A percentile compares a stretch with the other conserved stretches of the same genome.
Conservation (phyloP, 1,140 invertebrate species). For the Lethocerus indicus region DNA sequence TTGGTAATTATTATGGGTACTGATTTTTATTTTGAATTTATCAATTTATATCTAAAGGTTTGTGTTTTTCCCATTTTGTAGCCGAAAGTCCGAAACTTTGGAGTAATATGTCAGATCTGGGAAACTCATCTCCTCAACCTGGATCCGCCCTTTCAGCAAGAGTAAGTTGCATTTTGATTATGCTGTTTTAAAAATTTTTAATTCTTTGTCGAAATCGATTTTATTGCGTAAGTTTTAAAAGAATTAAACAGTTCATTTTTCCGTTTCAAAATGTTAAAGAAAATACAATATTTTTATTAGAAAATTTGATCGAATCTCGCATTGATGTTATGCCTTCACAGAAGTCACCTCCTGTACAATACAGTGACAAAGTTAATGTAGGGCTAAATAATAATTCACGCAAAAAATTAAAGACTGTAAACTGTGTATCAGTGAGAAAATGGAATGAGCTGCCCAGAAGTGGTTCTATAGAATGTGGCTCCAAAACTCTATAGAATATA, state of each 20-base stretch:
- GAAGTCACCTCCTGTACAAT: too few species aligned
- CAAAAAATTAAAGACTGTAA: too few species aligned
- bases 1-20: too few species aligned
- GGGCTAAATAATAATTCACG: too few species aligned
- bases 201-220: not conserved
- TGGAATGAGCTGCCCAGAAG: too few species aligned
- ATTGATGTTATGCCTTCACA: too few species aligned
- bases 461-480: too few species aligned
- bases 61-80: conserved; percentile 11
- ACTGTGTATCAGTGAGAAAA: too few species aligned
- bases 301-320: too few species aligned
- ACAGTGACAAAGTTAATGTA: too few species aligned
- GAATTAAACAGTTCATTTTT: not conserved
- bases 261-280: not conserved
- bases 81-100: conserved; percentile 31
- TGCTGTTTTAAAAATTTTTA: not conserved
- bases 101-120: conserved; percentile 28
- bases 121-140: conserved; percentile 28
- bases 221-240: not conserved
- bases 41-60: not conserved
- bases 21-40: too few species aligned
- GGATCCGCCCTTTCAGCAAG: conserved; percentile 12
- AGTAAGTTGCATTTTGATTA: conserved; percentile 11
- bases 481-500: not conserved
- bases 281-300: not conserved